Percentiles rank a stretch among this genome's conserved stretches.
Conservation (phyloP, 2,888 invertebrate species). For the Lypha dubia region DNA sequence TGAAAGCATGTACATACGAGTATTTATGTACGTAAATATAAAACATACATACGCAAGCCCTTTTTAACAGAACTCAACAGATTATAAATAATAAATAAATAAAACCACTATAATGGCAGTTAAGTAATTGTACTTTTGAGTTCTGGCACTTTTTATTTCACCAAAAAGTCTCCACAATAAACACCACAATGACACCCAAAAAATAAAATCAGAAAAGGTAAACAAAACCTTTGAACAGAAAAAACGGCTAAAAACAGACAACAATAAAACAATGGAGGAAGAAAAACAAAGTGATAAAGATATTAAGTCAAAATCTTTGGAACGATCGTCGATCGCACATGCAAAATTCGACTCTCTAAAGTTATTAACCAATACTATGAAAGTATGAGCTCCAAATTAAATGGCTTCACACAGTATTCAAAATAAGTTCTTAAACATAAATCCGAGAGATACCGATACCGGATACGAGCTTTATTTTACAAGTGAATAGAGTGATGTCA, state of each 20-base stretch:
- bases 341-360: constrained; percentile 22
- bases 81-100: not conserved
- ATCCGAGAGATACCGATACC: constrained; percentile 26
- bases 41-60: constrained; percentile 19
- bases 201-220: constrained; percentile 34
- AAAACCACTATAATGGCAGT: constrained; percentile 49
- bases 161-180: constrained; percentile 33
- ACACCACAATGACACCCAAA: constrained; percentile 25
- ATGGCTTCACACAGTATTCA: constrained; percentile 3
- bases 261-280: constrained; percentile 23
- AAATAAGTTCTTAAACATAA: constrained; percentile 29
- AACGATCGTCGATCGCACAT: constrained; percentile 20
- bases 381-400: constrained; percentile 9
- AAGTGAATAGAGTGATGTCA: constrained; percentile 40
- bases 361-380: constrained; percentile 11
- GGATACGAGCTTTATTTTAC: constrained; percentile 12
- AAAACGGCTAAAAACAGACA: constrained; percentile 17
- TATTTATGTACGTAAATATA: no score
- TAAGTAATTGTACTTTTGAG: constrained; percentile 26
- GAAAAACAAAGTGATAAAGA: constrained; percentile 1
- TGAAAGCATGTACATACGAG: constrained; percentile 30
- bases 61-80: constrained; percentile 31
- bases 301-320: constrained; percentile 14
- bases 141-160: constrained; percentile 15
- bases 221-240: constrained; percentile 45